Percentiles rank a stretch among this genome's conserved stretches.
These are phyloP conservation scores for Oxygymnocypris stewartii DNA, from an alignment of 2,113 vertebrate species.

Conservation along the genomic window DNA sequence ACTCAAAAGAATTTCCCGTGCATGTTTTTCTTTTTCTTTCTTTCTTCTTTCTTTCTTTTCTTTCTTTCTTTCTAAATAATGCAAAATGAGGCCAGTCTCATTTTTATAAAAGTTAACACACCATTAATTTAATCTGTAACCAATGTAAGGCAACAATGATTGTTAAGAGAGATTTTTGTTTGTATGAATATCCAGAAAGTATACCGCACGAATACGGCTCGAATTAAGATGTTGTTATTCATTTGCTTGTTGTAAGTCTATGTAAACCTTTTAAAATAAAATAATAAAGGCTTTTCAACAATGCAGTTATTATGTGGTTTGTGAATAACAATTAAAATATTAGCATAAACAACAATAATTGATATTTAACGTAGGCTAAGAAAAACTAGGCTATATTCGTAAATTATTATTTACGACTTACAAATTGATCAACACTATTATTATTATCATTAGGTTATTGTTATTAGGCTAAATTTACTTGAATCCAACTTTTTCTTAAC, in stretches of 20 bases:
- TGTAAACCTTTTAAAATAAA: conserved; percentile 35
- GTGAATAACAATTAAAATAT: background rate
- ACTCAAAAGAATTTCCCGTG: background rate
- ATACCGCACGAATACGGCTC: background rate
- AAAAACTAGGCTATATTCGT: too few species aligned
- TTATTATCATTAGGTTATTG: background rate
- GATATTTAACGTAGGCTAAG: background rate
- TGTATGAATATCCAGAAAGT: background rate
- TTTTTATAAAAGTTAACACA: background rate
- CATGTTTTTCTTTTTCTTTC: background rate
- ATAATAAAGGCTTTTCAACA: conserved; percentile 44
- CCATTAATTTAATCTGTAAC: background rate
- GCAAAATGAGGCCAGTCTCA: background rate
- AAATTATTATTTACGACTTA: background rate
- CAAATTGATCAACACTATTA: background rate
- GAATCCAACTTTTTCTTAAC: background rate
- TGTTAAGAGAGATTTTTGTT: background rate
- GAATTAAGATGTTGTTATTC: background rate
- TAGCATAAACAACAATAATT: background rate
- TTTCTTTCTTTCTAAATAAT: background rate
- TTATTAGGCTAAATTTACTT: background rate
- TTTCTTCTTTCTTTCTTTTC: conserved; percentile 17
- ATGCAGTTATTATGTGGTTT: conserved; percentile 27
- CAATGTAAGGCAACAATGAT: background rate
- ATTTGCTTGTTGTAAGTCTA: conserved; percentile 24